phyloP scores from a whole-genome alignment of 1,140 invertebrate species.

The Ceratoteleas bidentatus region DNA sequence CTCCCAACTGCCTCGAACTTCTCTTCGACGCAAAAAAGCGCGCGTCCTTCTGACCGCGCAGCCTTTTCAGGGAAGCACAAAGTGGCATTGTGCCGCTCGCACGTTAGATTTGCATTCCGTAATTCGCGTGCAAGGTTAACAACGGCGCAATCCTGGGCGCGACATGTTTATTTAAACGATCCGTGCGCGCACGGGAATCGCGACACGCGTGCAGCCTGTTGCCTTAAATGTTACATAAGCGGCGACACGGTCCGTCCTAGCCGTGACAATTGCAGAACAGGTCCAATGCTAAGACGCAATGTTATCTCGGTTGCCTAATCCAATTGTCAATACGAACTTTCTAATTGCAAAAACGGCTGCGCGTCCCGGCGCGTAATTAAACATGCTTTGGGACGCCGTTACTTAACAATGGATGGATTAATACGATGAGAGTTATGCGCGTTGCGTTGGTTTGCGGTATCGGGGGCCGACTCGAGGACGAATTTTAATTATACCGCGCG shows the following conservation, averaged over 20 bases:
- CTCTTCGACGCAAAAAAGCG: too few species aligned
- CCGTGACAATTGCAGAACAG: slow-evolving; percentile 53
- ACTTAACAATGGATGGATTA: slow-evolving; percentile 44
- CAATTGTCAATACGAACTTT: slow-evolving; percentile 55
- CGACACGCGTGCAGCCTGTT: slow-evolving; percentile 44
- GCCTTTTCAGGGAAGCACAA: too few species aligned
- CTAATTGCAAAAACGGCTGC: slow-evolving; percentile 56
- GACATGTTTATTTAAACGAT: slow-evolving; percentile 40
- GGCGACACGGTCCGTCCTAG: slow-evolving; percentile 16
- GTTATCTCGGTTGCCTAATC: slow-evolving; percentile 44
- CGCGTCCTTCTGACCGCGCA: too few species aligned
- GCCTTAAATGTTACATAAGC: slow-evolving; percentile 33
- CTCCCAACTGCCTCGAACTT: too few species aligned
- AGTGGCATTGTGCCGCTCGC: neutral
- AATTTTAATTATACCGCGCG: slow-evolving; percentile 26
- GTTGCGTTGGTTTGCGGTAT: slow-evolving; percentile 5
- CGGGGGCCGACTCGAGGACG: neutral
- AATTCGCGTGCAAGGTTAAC: slow-evolving; percentile 62
- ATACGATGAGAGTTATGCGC: slow-evolving; percentile 27
- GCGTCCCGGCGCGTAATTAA: slow-evolving; percentile 43
- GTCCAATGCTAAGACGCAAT: slow-evolving; percentile 52
- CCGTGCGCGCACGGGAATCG: slow-evolving; percentile 12
- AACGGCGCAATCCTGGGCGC: slow-evolving; percentile 29
- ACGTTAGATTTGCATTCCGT: slow-evolving; percentile 52
- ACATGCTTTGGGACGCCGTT: slow-evolving; percentile 42